Evolutionary conservation across 1,140 invertebrate species (phyloP).

Genomic region (Drosophila tristis): DNA sequence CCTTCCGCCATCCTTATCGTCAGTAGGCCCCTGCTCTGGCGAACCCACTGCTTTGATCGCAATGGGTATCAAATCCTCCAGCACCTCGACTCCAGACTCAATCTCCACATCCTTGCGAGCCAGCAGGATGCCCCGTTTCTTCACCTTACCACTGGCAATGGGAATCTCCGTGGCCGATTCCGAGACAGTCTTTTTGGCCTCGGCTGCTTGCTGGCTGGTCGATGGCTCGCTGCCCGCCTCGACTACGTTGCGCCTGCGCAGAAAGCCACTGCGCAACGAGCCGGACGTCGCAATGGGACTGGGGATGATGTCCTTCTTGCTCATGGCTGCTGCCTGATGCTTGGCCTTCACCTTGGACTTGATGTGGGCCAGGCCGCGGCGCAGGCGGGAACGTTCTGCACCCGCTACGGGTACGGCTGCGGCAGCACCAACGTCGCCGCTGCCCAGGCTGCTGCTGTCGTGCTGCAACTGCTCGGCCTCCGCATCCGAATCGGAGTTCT

Average conservation of each 20-base stretch:
- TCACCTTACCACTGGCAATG: conserved; percentile 42
- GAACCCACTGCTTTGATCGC: no score
- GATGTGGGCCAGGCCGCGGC: conserved; percentile 74
- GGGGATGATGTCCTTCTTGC: conserved; percentile 51
- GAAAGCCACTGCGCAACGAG: conserved; percentile 47
- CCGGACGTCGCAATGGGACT: not conserved
- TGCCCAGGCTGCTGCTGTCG: conserved; percentile 58
- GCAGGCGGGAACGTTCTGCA: conserved; percentile 63
- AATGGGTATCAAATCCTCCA: conserved; percentile 69
- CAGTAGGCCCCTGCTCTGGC: not conserved
- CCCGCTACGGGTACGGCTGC: conserved; percentile 17
- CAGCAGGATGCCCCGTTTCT: conserved; percentile 66
- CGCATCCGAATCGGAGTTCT: conserved; percentile 74
- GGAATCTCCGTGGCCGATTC: conserved; percentile 34
- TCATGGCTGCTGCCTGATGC: conserved; percentile 59
- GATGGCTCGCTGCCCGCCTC: conserved; percentile 42
- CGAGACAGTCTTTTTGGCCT: not conserved
- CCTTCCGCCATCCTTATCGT: conserved; percentile 11
- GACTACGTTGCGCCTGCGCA: conserved; percentile 51
- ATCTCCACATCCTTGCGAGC: conserved; percentile 80
- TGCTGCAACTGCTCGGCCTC: conserved; percentile 62
- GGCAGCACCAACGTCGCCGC: conserved; percentile 29
- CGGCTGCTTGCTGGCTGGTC: conserved; percentile 33
- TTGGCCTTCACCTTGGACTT: conserved; percentile 81
- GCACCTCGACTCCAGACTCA: conserved; percentile 78